phyloP scores from a whole-genome alignment of 1,140 invertebrate genomes.

The Manduca sexta region DNA sequence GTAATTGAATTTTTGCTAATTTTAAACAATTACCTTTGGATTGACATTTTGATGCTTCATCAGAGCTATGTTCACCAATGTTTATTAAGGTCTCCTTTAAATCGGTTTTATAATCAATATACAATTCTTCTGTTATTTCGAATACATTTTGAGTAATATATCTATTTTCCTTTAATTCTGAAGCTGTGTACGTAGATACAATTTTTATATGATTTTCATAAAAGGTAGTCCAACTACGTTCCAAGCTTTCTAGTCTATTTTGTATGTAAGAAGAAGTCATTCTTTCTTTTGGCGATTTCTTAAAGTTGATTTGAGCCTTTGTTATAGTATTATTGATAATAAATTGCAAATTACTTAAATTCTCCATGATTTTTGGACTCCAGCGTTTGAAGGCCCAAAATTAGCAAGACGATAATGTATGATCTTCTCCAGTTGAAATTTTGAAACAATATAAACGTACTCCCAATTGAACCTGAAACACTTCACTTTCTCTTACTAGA shows the following conservation, averaged over 20 bases:
- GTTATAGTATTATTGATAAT: not conserved
- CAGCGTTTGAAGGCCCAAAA: too few species aligned
- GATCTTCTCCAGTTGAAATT: too few species aligned
- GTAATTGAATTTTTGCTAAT: constrained; percentile 2
- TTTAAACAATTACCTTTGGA: not conserved
- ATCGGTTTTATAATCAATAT: constrained; percentile 8
- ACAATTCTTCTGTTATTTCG: not conserved
- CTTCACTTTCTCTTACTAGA: too few species aligned
- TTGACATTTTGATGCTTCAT: not conserved
- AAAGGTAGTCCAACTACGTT: constrained; percentile 2
- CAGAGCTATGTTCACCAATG: not conserved
- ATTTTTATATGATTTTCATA: not conserved
- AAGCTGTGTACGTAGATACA: not conserved
- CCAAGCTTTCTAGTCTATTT: constrained; percentile 3
- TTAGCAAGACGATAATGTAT: too few species aligned
- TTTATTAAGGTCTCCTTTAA: constrained; percentile 4
- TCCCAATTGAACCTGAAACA: too few species aligned
- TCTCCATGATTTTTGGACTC: too few species aligned
- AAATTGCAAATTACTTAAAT: not conserved
- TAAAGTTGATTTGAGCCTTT: constrained; percentile 7
- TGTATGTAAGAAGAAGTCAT: constrained; percentile 5
- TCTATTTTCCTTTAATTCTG: not conserved
- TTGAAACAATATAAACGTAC: too few species aligned
- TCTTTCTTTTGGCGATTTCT: constrained; percentile 9
- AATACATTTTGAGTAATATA: not conserved